These are phyloP conservation scores for Ligdia adustata DNA, from an alignment of 2,888 invertebrate genomes.

Conservation along the genomic window DNA sequence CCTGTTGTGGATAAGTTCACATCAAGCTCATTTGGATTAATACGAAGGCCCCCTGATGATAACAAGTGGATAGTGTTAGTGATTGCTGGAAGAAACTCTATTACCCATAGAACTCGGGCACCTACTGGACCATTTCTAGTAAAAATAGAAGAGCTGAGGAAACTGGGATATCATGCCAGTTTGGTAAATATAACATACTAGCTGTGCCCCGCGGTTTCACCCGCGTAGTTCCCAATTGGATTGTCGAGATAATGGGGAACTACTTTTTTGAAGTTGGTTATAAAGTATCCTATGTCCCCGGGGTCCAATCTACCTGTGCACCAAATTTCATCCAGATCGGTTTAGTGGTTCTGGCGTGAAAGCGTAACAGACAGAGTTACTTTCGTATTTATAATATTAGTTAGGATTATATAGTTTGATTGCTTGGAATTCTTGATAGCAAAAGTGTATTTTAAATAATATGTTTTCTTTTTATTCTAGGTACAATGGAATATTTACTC, in stretches of 20 bases:
- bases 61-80: conserved; percentile 84
- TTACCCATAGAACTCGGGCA: conserved; percentile 72
- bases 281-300: no score
- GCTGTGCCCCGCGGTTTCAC: no score
- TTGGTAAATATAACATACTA: conserved; percentile 69
- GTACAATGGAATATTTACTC: conserved; percentile 79
- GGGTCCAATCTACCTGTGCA: no score
- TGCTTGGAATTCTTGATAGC: conserved; percentile 1
- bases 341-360: no score
- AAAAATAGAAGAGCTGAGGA: conserved; percentile 86
- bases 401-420: not conserved
- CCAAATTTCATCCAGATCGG: no score
- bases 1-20: conserved; percentile 74
- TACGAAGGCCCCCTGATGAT: conserved; percentile 57
- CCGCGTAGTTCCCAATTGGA: no score
- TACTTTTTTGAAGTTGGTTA: no score
- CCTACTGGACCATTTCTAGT: conserved; percentile 84
- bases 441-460: conserved; percentile 1
- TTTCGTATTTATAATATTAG: no score
- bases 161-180: conserved; percentile 84
- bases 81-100: conserved; percentile 85
- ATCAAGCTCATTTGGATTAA: conserved; percentile 73
- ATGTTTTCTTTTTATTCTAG: conserved; percentile 57
- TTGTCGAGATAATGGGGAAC: no score
- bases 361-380: no score